Percentiles rank a stretch among this genome's conserved stretches.
Evolutionary conservation across 2,797 vertebrate species (phyloP).

Genomic region (Amniataba percoides): DNA sequence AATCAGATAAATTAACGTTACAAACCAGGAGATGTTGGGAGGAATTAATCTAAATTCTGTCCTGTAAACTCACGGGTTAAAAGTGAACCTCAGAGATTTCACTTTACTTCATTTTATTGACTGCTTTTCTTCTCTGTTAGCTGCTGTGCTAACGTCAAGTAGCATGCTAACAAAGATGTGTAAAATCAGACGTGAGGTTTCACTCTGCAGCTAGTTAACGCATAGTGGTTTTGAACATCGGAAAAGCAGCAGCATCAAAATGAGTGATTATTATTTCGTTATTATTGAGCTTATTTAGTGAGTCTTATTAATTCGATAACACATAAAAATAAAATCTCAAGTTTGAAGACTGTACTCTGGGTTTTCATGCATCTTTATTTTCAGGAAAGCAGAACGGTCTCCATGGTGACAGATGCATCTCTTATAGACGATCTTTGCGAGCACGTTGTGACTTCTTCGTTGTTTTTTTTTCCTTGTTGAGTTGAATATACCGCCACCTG

Average conservation of each 20-base stretch:
- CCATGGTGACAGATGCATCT: not conserved
- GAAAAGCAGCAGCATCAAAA: too few species aligned
- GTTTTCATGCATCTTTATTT: rapidly evolving
- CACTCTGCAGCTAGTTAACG: not conserved
- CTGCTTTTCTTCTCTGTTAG: not conserved
- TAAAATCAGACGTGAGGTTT: rapidly evolving
- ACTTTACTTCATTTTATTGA: not conserved
- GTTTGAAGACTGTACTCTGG: rapidly evolving
- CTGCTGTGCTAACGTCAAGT: conserved; percentile 11
- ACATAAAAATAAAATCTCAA: not conserved
- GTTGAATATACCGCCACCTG: conserved; percentile 12
- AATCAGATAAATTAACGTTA: rapidly evolving
- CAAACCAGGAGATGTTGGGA: rapidly evolving
- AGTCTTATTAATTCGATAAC: not conserved
- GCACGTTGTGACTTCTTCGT: conserved; percentile 45
- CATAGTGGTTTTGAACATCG: rapidly evolving
- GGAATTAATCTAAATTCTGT: rapidly evolving
- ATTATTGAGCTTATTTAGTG: not conserved
- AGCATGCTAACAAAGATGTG: conserved; percentile 9
- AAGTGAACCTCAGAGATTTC: rapidly evolving
- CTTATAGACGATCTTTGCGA: conserved; percentile 58
- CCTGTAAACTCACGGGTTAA: rapidly evolving
- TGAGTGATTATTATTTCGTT: too few species aligned
- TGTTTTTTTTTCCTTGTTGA: rapidly evolving
- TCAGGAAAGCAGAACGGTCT: not conserved